Percentiles rank a stretch among this genome's conserved stretches.
phyloP scores from a whole-genome alignment of 1,140 invertebrate genomes.

The Drosophila melanogaster region DNA sequence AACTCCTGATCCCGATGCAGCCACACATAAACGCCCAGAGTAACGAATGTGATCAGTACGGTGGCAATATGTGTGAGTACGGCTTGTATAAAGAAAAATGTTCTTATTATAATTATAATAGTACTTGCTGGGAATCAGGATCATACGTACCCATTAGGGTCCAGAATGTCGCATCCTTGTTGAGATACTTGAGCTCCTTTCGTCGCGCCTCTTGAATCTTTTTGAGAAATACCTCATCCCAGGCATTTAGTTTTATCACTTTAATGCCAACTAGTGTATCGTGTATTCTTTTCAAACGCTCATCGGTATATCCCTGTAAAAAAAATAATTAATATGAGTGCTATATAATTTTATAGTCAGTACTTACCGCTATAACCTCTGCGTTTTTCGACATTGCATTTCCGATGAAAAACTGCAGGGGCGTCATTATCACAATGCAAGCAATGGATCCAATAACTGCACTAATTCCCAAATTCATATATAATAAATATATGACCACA shows the following conservation, averaged over 20 bases:
- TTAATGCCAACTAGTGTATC: conserved; percentile 93
- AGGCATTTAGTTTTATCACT: conserved; percentile 92
- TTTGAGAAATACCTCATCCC: conserved; percentile 90
- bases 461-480: conserved; percentile 91
- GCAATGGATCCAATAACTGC: conserved; percentile 90
- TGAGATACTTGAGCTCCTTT: conserved; percentile 89
- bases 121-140: too few relatives aligned
- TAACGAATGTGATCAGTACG: conserved; percentile 90
- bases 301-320: conserved; percentile 89
- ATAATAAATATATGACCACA: conserved; percentile 90
- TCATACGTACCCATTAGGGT: conserved; percentile 88
- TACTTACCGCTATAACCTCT: conserved; percentile 88
- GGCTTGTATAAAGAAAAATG: conserved; percentile 27
- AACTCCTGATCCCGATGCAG: conserved; percentile 32
- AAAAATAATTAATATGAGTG: not conserved
- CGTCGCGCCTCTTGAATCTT: conserved; percentile 88
- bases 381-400: conserved; percentile 90
- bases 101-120: not conserved
- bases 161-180: conserved; percentile 91
- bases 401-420: conserved; percentile 90
- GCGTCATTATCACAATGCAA: conserved; percentile 89
- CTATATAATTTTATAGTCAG: not conserved
- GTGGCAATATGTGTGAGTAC: conserved; percentile 89
- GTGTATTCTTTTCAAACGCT: conserved; percentile 90
- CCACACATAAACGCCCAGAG: conserved; percentile 88